These are phyloP conservation scores for Cotesia typhae DNA, from an alignment of 1,140 invertebrate species.

Conservation along the genomic window DNA sequence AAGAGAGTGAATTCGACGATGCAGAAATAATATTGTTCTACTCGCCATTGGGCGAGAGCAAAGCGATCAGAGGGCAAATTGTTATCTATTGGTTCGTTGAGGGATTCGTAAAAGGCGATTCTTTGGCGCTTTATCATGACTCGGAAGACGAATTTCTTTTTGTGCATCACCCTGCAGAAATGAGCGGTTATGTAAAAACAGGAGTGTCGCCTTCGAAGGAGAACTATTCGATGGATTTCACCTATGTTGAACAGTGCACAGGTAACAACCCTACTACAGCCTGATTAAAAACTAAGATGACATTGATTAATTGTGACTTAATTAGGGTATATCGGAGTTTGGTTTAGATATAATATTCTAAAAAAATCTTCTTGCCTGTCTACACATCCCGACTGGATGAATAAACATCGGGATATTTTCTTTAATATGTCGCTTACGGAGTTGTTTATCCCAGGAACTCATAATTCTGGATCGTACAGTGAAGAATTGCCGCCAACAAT, in stretches of 20 bases:
- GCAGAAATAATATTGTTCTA: background rate
- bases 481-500: background rate
- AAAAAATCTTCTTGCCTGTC: background rate
- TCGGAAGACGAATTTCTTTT: background rate
- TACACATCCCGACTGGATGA: conserved; percentile 14
- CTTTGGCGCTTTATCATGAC: background rate
- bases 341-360: background rate
- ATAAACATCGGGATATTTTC: background rate
- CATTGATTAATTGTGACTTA: no score
- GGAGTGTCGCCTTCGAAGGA: background rate
- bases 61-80: background rate
- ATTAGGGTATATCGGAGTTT: conserved; percentile 2
- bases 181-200: background rate
- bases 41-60: background rate
- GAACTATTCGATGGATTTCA: background rate
- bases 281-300: no score
- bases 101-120: background rate
- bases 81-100: background rate
- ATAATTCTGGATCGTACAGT: conserved; percentile 19
- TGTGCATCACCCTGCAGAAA: background rate
- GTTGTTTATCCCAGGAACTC: conserved; percentile 24
- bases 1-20: background rate
- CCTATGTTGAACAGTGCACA: background rate
- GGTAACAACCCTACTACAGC: background rate
- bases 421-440: background rate